Evolutionary conservation across 2,888 invertebrate species (phyloP), one percentile per base, ranked within the genome.

Genomic region (Drosophila lacicola): DNA sequence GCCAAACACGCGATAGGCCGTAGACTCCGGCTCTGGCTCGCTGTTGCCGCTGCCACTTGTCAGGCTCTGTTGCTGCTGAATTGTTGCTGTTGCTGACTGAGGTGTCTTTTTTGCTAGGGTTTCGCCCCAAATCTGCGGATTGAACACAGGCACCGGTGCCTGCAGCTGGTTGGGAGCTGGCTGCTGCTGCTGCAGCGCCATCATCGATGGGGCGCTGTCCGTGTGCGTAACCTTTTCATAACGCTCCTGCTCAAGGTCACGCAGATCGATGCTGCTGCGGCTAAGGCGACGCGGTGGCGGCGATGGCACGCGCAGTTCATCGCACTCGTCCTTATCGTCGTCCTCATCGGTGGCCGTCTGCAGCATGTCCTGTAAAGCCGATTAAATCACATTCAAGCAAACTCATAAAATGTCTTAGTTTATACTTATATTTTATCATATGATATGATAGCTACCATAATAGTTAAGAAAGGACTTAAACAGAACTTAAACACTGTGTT

Each of bases 211-310:
- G 5, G 92, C 93, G 72, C 93, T 93, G 70, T 93, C 93, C 4
- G 93, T 93, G 73, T 93, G 93, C 19, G 92, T 91, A 61, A 93
- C 93, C 78, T 92, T 92, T 67, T 92, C 92, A 56, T 92, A 92
- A 19, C 91, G 91, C 70, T 93, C 92, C 75, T 92, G 92, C 69
- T 93, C 93, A 55, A 93, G 83, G 81, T 93, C 93, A 54, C 93
- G 91, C 58, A 93, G 82, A 80, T 93, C 93, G 66, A 93, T 93
- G 86, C 93, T 93, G 79, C 93, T 93, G 61, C 93, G 91, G 70
- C 92, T 92, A 1, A 93, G 90, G 25, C 93, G 90, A 4, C 93
- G 88, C 19, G 92, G 92, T 21, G 93, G 93, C 37, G 92, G 92
- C 56, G 92, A 92, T 13, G 93, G 93, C 42, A 93, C 91, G 0